Conservation (phyloP, 2,113 vertebrate genomes). For the Acrocephalus kingi region DNA sequence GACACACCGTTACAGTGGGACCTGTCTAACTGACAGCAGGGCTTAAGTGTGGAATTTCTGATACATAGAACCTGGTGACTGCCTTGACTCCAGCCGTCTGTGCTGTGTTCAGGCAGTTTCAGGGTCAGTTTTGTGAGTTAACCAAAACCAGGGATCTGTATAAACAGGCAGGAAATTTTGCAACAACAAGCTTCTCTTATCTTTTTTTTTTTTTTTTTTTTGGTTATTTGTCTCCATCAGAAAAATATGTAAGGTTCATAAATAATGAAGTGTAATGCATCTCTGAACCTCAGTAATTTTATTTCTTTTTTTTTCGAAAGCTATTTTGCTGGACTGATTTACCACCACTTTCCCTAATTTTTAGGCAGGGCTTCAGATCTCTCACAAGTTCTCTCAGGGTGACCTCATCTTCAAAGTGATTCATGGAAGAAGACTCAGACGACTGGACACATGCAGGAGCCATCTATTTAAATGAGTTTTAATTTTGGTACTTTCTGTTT, state of each 20-base stretch:
- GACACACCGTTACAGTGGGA: conserved; percentile 65
- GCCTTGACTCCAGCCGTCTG: conserved; percentile 1
- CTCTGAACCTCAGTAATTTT: background rate
- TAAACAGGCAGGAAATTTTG: background rate
- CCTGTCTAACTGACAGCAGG: conserved; percentile 58
- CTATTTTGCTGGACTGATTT: background rate
- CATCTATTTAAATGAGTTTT: background rate
- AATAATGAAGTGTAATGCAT: background rate
- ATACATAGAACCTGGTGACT: background rate
- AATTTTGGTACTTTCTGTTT: background rate
- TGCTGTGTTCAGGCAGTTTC: conserved; percentile 23
- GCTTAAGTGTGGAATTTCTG: conserved; percentile 69
- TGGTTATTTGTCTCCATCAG: background rate
- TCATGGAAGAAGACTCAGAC: background rate
- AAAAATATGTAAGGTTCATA: background rate
- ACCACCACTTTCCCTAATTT: background rate
- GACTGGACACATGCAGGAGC: background rate
- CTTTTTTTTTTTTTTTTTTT: background rate
- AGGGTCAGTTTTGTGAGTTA: background rate
- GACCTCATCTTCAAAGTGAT: background rate
- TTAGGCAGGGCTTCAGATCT: background rate
- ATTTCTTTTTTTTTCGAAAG: background rate
- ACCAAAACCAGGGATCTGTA: background rate
- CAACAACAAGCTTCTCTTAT: background rate
- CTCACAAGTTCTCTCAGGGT: background rate